These are phyloP conservation scores for Apus apus DNA, from an alignment of 2,113 vertebrate species.

Conservation along the genomic window DNA sequence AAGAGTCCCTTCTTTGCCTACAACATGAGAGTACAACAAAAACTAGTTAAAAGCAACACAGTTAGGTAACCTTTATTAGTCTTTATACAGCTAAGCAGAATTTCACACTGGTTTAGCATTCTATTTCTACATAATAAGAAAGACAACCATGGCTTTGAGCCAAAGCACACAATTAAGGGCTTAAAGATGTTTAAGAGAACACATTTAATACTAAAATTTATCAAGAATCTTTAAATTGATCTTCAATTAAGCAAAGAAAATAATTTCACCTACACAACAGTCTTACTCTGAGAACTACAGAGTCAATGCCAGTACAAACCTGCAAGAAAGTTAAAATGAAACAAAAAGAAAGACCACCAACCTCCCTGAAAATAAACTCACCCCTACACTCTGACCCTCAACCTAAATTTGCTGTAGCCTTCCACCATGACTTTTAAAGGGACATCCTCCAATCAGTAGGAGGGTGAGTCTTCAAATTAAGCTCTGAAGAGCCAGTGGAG, in stretches of 20 bases:
- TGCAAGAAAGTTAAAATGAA: not conserved
- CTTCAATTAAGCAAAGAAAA: not conserved
- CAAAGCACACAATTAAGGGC: not conserved
- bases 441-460: not conserved
- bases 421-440: not conserved
- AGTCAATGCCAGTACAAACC: not conserved
- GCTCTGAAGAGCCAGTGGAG: not conserved
- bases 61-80: not conserved
- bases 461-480: not conserved
- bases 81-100: not conserved
- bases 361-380: not conserved
- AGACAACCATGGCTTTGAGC: not conserved
- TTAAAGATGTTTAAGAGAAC: not conserved
- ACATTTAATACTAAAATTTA: not conserved
- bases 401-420: accelerated
- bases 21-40: not conserved
- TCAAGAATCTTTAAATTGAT: not conserved
- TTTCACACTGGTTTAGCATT: not conserved
- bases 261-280: not conserved
- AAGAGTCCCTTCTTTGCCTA: not conserved
- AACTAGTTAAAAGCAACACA: not conserved
- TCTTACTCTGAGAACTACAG: not conserved
- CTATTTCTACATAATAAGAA: not conserved
- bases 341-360: accelerated
- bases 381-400: accelerated